Conservation (phyloP, 2,888 invertebrate species). For the Chironomus riparius region DNA sequence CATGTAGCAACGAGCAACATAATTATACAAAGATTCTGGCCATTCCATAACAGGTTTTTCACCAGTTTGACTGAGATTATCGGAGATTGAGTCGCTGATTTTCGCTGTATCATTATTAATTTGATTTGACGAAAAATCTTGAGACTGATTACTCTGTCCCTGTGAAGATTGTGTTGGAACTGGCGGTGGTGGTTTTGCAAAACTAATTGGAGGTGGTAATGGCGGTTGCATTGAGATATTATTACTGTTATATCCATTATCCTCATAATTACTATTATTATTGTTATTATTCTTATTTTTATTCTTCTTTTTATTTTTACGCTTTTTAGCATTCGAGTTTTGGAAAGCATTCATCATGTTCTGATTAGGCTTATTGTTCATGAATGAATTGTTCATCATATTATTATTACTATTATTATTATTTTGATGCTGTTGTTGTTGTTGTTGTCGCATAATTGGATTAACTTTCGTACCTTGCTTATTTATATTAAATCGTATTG, state of each 20-base stretch:
- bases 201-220: slow-evolving; percentile 45
- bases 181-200: slow-evolving; percentile 39
- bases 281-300: slow-evolving; percentile 33
- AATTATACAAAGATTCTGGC: slow-evolving; percentile 73
- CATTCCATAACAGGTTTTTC: slow-evolving; percentile 43
- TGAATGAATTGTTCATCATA: no score
- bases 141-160: no score
- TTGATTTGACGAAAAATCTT: neutral
- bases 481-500: slow-evolving; percentile 25
- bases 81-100: neutral
- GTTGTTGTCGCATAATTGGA: slow-evolving; percentile 32
- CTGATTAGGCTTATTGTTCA: no score
- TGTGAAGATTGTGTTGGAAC: slow-evolving; percentile 32
- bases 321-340: slow-evolving; percentile 33
- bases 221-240: slow-evolving; percentile 51
- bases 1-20: slow-evolving; percentile 85
- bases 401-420: slow-evolving; percentile 29
- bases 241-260: slow-evolving; percentile 35
- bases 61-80: neutral
- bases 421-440: no score
- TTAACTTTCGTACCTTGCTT: slow-evolving; percentile 27
- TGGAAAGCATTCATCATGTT: slow-evolving; percentile 31
- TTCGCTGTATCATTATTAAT: neutral
- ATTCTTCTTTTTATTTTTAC: slow-evolving; percentile 34
- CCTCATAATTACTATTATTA: slow-evolving; percentile 30